Base-by-base conservation (phyloP, 2,888 invertebrate genomes). In the Epistrophella euchroma region DNA sequence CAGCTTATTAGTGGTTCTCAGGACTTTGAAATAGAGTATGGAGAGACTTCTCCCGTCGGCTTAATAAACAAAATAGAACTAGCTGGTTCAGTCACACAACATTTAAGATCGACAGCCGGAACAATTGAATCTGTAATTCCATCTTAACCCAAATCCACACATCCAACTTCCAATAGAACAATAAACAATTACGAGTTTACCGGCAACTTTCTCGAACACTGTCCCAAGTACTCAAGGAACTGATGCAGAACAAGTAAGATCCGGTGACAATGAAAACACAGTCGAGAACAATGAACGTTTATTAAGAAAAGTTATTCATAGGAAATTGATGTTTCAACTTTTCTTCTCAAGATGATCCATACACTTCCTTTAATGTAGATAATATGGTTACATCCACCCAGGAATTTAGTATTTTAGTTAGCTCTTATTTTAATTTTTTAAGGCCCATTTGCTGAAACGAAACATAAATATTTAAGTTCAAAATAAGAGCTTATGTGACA, bases 361-460 rank as follows among this genome's bases (percentile, higher is more conserved):
- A 86, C 4, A 22, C 6, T 19, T 50, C 71, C 13, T 86, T 86
- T 52, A 45, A 40, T 74, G 56, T 73, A 17, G 77, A 82, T 6
- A 78, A 71, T 74, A 25, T 70, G 32, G 82, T 86, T 6, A 82
- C 86, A 11, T 86, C 86, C 5, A 86, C 86, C 3, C 86, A 86
- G 17, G 82, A 86, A 13, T 86, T 86, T 64, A 73, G 70, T n/a
- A 11, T 22, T 47, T 74, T n/a, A 10, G 25, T 25, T 56, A 32
- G 10, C 6, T 37, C 5, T 17, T 55, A 13, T 52, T 25, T 45
- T 37, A 45, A 9, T 35, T 47, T 40, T n/a, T n/a, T n/a, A n/a
- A n/a, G n/a, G n/a, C n/a, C n/a, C n/a, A n/a, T n/a, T n/a, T n/a
- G n/a, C n/a, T n/a, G n/a, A n/a, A n/a, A n/a, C n/a, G n/a, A n/a